These are phyloP conservation scores for Scalopus aquaticus DNA, from an alignment of 2,113 vertebrate genomes.

Conservation along the genomic window DNA sequence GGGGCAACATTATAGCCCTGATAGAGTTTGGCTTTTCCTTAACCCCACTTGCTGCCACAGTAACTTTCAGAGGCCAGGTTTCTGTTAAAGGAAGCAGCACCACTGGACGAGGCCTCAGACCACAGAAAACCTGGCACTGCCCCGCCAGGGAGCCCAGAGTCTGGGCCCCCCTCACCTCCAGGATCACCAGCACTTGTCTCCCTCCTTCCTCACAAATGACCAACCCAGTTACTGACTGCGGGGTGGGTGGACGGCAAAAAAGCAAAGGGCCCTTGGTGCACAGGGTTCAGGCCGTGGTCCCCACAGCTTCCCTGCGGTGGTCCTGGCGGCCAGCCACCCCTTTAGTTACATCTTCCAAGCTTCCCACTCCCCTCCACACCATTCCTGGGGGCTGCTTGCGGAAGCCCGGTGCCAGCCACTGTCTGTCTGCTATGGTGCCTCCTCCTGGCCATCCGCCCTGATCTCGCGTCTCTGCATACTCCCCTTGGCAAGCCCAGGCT, in stretches of 20 bases:
- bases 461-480: neutral
- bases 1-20: no score
- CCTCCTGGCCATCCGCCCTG: neutral
- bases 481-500: no score
- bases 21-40: neutral
- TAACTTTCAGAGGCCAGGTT: neutral
- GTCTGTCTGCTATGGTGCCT: neutral
- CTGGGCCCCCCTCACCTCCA: neutral
- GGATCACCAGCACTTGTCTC: neutral
- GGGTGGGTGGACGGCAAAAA: neutral
- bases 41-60: neutral
- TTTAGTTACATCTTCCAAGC: neutral
- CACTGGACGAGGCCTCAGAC: neutral
- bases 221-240: accelerated
- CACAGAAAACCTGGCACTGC: neutral
- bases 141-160: neutral
- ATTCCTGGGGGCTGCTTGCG: neutral
- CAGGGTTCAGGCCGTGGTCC: neutral
- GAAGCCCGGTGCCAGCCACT: neutral
- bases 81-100: neutral
- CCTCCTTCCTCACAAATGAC: neutral
- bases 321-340: neutral
- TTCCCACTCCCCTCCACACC: neutral
- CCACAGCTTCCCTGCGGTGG: neutral
- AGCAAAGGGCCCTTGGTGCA: neutral